Conservation (phyloP, 2,797 vertebrate genomes). For the Vespertilio murinus region DNA sequence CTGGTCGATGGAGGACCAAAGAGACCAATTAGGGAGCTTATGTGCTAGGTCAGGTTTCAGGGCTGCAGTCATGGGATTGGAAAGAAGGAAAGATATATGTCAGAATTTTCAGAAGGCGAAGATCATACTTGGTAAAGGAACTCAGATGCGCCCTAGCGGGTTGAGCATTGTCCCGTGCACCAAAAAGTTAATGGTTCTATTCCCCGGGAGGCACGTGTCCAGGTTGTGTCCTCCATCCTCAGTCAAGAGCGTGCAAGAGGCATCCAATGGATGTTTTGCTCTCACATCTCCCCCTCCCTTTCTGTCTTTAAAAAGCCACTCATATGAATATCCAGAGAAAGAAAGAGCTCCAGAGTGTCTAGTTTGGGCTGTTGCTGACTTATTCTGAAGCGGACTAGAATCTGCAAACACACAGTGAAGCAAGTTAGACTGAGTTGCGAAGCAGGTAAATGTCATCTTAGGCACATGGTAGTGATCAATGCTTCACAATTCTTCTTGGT, state of each 20-base stretch:
- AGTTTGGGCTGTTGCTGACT: not conserved
- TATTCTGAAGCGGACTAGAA: not conserved
- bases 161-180: not conserved
- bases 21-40: not conserved
- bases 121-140: not conserved
- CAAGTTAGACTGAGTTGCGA: not conserved
- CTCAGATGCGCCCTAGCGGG: not conserved
- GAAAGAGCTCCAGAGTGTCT: not conserved
- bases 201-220: not conserved
- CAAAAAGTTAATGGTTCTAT: not conserved
- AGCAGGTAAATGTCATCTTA: not conserved
- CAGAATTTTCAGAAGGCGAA: not conserved
- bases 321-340: not conserved
- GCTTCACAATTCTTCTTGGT: not conserved
- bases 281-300: not conserved
- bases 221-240: not conserved
- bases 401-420: not conserved
- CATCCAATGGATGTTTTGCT: not conserved
- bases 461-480: not conserved
- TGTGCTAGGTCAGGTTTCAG: not conserved
- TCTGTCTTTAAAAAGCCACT: not conserved
- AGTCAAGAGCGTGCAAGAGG: not conserved
- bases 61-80: not conserved
- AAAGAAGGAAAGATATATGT: not conserved
- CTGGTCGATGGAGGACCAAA: not conserved